Base-by-base conservation (phyloP, 2,888 invertebrate species). In the Amorpha juglandis region DNA sequence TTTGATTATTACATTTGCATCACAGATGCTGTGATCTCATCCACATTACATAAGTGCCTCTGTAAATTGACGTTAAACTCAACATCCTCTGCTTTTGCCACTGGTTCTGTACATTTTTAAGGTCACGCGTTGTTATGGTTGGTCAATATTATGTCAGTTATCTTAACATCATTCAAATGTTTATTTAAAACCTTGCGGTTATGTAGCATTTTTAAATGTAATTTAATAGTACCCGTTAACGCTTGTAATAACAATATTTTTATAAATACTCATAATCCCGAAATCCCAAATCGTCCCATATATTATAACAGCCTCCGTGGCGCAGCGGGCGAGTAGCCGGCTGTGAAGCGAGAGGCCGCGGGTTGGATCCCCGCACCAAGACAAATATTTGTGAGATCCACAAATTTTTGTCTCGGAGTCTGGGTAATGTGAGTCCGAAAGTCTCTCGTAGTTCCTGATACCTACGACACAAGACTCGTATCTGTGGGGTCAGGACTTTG, bases 11-110 rank as follows among this genome's bases (percentile, higher is more conserved):
- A 76, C 72, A 78, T 79, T 78, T 74, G 67, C 69, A 74, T 69
- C 45, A 70, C 71, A 72, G 69, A 74, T 66, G 21, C 64, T 68
- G 78, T 88, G 88, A 88, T 82, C 80, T 88, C 88, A 88, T 83
- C 78, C 64, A 52, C 68, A 70, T 75, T 78, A 75, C 75, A 76
- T 79, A 81, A 79, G 78, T 78, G 77, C 80, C 38, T 58, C 42
- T 77, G 85, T 78, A 87, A 88, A 88, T 87, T 84, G 79, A 71
- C 72, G 79, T 79, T 87, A 86, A 86, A 87, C 78, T 83, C 76
- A 70, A 80, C 82, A 81, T 87, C 83, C 83, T 82, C 78, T 78
- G 70, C 70, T 64, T 70, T 67, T 58, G 58, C 58, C 42, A 58
- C 42, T 58, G 42, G 58, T 58, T 58, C 58, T 69, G 69, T 72